Conservation (phyloP, 2,888 invertebrate species). For the Heliconius aoede region DNA sequence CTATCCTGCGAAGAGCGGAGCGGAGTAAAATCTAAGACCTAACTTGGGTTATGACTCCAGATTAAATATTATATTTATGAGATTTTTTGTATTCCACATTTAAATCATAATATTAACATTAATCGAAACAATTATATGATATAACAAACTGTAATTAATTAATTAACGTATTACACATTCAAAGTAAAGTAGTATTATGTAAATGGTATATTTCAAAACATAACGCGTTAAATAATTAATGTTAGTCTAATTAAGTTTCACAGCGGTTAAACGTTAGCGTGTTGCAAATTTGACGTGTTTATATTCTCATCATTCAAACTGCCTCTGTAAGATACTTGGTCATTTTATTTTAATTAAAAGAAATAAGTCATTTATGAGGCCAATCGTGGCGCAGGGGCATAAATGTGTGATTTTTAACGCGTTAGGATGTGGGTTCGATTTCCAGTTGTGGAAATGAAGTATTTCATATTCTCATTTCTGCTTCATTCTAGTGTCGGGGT, state of each 20-base stretch:
- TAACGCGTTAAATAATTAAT: neutral
- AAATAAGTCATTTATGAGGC: neutral
- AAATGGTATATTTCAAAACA: conserved; percentile 12
- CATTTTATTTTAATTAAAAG: neutral
- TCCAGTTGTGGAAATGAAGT: too few species aligned
- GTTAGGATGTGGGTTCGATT: too few species aligned
- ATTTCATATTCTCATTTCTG: too few species aligned
- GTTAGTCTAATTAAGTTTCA: neutral
- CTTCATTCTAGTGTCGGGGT: too few species aligned
- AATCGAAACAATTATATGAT: neutral
- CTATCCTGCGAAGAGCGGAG: too few species aligned
- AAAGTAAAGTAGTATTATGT: conserved; percentile 6
- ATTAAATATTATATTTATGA: too few species aligned
- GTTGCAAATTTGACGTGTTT: neutral
- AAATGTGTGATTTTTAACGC: too few species aligned
- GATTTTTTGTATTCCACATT: too few species aligned
- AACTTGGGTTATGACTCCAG: too few species aligned
- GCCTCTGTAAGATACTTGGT: neutral
- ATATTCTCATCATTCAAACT: too few species aligned
- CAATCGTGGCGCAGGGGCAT: too few species aligned
- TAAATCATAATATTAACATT: conserved; percentile 4
- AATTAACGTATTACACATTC: neutral
- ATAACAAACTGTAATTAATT: conserved; percentile 9
- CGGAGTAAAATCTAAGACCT: neutral
- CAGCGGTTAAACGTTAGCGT: neutral